These are phyloP conservation scores for Crocuta crocuta DNA, from an alignment of 2,113 vertebrate genomes.

Conservation along the genomic window DNA sequence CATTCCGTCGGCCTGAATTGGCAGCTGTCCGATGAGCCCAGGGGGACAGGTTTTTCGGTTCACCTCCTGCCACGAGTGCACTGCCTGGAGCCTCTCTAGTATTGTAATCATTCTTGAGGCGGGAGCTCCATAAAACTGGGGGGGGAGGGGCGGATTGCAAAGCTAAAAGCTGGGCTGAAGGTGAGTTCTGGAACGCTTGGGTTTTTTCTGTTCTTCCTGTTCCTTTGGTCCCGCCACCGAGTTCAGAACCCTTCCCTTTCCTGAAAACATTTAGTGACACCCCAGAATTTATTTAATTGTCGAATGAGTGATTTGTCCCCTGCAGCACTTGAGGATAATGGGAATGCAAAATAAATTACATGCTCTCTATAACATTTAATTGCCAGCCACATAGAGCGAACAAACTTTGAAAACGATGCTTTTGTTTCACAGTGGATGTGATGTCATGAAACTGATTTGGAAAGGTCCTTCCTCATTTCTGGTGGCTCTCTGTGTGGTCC, in stretches of 20 bases:
- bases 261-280: constrained; percentile 47
- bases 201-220: background rate
- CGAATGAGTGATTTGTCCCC: constrained; percentile 58
- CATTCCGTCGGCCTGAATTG: background rate
- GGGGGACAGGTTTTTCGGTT: background rate
- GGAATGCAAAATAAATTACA: constrained; percentile 63
- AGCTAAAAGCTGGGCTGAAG: background rate
- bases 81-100: background rate
- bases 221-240: constrained; percentile 24
- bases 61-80: background rate
- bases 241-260: constrained; percentile 22
- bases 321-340: constrained; percentile 63
- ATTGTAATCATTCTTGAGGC: background rate
- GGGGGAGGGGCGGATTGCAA: background rate
- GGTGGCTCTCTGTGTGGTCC: background rate
- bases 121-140: background rate
- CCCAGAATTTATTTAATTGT: constrained; percentile 72
- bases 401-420: background rate
- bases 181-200: background rate
- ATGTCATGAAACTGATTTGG: background rate
- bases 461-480: background rate
- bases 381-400: constrained; percentile 35
- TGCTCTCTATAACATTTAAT: constrained; percentile 72
- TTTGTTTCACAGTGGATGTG: background rate
- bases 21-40: background rate